These are phyloP conservation scores for Propithecus perrieri DNA, from an alignment of 2,797 vertebrate species.

Conservation along the genomic window DNA sequence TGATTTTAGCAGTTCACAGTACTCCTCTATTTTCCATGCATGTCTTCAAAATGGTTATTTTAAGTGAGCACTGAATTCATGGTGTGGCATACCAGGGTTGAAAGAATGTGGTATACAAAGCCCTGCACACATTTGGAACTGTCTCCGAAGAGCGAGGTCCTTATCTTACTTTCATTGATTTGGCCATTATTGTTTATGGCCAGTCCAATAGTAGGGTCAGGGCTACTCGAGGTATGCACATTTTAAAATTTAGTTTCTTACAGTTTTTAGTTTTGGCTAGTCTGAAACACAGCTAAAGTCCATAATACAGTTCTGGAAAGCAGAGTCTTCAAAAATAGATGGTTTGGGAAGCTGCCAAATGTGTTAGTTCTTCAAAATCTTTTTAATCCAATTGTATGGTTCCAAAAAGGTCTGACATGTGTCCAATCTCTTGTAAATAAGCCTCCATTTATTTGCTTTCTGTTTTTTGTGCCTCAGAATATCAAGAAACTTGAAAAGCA, in stretches of 20 bases:
- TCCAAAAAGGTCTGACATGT: conserved; percentile 15
- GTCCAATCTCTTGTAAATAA: conserved; percentile 21
- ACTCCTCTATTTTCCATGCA: not conserved
- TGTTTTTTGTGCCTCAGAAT: not conserved
- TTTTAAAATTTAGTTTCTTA: not conserved
- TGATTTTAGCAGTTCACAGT: conserved; percentile 4
- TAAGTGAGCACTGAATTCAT: not conserved
- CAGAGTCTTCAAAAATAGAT: conserved; percentile 56
- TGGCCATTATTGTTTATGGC: not conserved
- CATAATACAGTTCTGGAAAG: conserved; percentile 31
- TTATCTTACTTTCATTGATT: not conserved
- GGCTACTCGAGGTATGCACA: not conserved
- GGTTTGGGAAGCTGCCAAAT: conserved; percentile 48
- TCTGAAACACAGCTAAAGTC: conserved; percentile 6
- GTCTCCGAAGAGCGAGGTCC: not conserved
- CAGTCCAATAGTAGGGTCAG: not conserved
- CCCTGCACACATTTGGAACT: not conserved
- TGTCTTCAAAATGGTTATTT: conserved; percentile 38
- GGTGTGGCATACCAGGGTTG: not conserved
- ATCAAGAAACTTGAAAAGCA: conserved; percentile 41
- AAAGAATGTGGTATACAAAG: not conserved
- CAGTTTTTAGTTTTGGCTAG: conserved; percentile 1
- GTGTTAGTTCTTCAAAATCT: conserved; percentile 56
- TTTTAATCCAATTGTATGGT: conserved; percentile 35
- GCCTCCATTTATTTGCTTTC: not conserved